Evolutionary conservation across 1,140 invertebrate species (phyloP), one percentile per base, ranked within the genome.

Genomic region (Caenorhabditis brenneri): DNA sequence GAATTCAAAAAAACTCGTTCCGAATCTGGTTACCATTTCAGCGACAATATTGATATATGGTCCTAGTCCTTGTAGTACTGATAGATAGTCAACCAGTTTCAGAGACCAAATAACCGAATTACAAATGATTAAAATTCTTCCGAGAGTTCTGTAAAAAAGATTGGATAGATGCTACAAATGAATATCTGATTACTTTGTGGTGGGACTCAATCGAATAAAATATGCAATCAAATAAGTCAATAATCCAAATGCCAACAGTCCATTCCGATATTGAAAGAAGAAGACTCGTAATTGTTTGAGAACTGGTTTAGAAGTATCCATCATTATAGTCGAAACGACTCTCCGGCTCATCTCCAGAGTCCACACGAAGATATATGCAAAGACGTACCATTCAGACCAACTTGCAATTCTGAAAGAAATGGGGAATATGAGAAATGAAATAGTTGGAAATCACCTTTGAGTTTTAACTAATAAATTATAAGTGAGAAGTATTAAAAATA

Each of bases 291-390:
- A 36, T 80, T 83, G 69, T 46, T 51, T 39, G 6, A 74, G 27
- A 27, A 80, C 65, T 9, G 82, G 82, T 24, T 65, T 69, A 15
- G 39, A 49, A 9, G 69, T 79, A 31, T 83, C 82, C 48, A 83
- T 69, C 48, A 83, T 83, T 78, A 83, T 79, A 29, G 78, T 79
- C 36, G 49, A 74, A 19, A 83, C 65, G 12, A 83, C 82, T 58
- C 81, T 85, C 42, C 84, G 79, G 24, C 84, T 22, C 5, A 81
- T 55, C 39, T 85, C 84, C 22, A 55, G 29, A 16, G 42, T 58
- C 79, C 60, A 85, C 10, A 85, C 84, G 19, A 85, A 42, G 60
- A 85, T 69, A 48, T 85, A 85, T 51, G 79, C 58, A 24, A 85
- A 81, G 24, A 85, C 53, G 22, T 81, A 85, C 60, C 60, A 85